A percentile compares a stretch with the other conserved stretches of the same genome.
Evolutionary conservation across 1,140 invertebrate species (phyloP).

Genomic region (Trachymyrmex septentrionalis): DNA sequence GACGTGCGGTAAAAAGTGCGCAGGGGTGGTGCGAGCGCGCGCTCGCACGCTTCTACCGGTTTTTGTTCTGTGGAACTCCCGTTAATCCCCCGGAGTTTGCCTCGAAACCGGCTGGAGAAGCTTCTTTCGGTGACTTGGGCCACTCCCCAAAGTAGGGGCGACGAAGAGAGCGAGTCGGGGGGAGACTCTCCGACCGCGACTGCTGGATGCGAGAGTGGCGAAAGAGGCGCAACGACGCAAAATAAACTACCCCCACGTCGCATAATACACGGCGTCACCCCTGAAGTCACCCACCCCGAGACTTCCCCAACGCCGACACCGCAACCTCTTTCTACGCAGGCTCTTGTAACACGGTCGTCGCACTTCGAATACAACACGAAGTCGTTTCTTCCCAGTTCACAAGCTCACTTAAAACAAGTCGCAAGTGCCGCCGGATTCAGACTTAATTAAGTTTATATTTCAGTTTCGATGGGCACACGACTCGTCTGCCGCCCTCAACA

Average conservation of each 20-base stretch:
- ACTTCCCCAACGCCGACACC: neutral
- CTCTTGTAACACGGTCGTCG: slow-evolving; percentile 34
- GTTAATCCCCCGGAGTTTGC: slow-evolving; percentile 79
- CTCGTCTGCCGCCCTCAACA: neutral
- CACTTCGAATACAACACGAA: slow-evolving; percentile 35
- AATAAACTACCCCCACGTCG: slow-evolving; percentile 75
- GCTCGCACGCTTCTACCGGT: slow-evolving; percentile 61
- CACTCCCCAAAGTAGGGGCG: neutral
- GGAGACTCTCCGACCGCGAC: slow-evolving; percentile 51
- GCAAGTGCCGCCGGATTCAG: slow-evolving; percentile 54
- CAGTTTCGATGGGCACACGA: slow-evolving; percentile 72
- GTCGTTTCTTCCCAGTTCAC: slow-evolving; percentile 14
- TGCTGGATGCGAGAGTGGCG: slow-evolving; percentile 48
- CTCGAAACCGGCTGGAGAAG: slow-evolving; percentile 72
- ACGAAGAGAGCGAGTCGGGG: neutral
- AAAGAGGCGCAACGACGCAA: slow-evolving; percentile 72
- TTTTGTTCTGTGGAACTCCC: slow-evolving; percentile 74
- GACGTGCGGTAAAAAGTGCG: slow-evolving; percentile 52
- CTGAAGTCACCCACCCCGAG: slow-evolving; percentile 22
- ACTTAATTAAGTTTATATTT: slow-evolving; percentile 81
- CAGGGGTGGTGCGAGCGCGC: neutral
- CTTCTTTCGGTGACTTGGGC: slow-evolving; percentile 60
- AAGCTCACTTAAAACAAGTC: slow-evolving; percentile 43
- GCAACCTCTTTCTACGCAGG: neutral
- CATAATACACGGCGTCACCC: slow-evolving; percentile 70